phyloP scores from a whole-genome alignment of 2,888 invertebrate species.

The Gymnoscelis rufifasciata region DNA sequence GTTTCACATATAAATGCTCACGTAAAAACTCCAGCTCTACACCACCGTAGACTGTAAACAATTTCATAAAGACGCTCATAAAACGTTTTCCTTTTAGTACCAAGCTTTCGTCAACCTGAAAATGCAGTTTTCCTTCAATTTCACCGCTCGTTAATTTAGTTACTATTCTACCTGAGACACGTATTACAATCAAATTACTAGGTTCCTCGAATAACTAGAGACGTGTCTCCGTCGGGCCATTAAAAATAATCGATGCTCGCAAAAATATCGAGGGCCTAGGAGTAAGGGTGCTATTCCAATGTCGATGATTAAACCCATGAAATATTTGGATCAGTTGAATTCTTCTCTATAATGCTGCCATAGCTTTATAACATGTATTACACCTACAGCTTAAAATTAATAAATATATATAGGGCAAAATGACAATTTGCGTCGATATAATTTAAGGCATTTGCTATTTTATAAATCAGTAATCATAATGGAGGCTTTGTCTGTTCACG shows the following conservation, averaged over 20 bases:
- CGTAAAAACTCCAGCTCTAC: too few species aligned
- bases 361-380: too few species aligned
- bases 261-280: conserved; percentile 66
- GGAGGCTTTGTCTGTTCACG: too few species aligned
- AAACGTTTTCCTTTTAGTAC: not conserved
- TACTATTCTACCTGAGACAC: conserved; percentile 23
- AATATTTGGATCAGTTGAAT: too few species aligned
- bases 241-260: conserved; percentile 76
- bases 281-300: not conserved
- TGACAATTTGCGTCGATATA: too few species aligned
- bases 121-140: conserved; percentile 1
- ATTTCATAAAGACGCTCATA: not conserved
- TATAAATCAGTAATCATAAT: too few species aligned
- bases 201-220: conserved; percentile 19
- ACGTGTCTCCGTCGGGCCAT: conserved; percentile 61
- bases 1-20: too few species aligned
- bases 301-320: too few species aligned
- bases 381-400: too few species aligned
- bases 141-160: conserved; percentile 13
- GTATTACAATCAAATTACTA: conserved; percentile 36
- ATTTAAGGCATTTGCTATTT: too few species aligned
- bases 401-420: too few species aligned
- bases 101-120: not conserved
- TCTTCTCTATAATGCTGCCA: too few species aligned
- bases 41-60: not conserved